phyloP scores from a whole-genome alignment of 1,140 invertebrate genomes.

The Anastatus disparis region DNA sequence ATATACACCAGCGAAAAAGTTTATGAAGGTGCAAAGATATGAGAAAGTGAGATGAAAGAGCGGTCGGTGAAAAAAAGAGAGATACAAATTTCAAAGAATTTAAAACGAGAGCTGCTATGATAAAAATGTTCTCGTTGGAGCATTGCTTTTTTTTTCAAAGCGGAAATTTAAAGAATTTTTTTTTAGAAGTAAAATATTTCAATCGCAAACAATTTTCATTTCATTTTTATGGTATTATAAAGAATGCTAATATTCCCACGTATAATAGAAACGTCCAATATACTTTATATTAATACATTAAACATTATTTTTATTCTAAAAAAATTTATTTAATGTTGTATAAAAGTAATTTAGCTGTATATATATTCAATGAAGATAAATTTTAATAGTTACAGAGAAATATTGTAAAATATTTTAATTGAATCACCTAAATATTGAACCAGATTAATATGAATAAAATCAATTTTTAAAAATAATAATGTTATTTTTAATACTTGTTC shows the following conservation, averaged over 20 bases:
- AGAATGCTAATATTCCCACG: not conserved
- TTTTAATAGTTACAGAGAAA: too few relatives aligned
- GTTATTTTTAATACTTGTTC: too few relatives aligned
- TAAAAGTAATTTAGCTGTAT: too few relatives aligned
- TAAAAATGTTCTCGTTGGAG: not conserved
- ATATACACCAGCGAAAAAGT: not conserved
- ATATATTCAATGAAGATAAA: too few relatives aligned
- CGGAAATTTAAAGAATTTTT: constrained; percentile 11
- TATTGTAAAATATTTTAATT: too few relatives aligned
- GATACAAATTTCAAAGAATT: constrained; percentile 6
- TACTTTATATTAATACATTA: too few relatives aligned
- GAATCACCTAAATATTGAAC: too few relatives aligned
- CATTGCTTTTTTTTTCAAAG: constrained; percentile 9
- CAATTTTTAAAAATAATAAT: too few relatives aligned
- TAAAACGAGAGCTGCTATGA: constrained; percentile 5
- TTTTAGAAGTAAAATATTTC: not conserved
- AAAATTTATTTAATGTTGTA: too few relatives aligned
- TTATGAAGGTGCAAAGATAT: not conserved
- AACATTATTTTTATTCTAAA: too few relatives aligned
- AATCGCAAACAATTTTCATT: not conserved
- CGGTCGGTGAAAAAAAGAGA: not conserved
- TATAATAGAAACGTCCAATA: too few relatives aligned
- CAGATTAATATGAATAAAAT: too few relatives aligned
- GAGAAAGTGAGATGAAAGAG: not conserved
- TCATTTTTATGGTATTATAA: not conserved